Evolutionary conservation across 2,797 vertebrate genomes (phyloP).

Genomic region (Melanotaenia pygmaea): DNA sequence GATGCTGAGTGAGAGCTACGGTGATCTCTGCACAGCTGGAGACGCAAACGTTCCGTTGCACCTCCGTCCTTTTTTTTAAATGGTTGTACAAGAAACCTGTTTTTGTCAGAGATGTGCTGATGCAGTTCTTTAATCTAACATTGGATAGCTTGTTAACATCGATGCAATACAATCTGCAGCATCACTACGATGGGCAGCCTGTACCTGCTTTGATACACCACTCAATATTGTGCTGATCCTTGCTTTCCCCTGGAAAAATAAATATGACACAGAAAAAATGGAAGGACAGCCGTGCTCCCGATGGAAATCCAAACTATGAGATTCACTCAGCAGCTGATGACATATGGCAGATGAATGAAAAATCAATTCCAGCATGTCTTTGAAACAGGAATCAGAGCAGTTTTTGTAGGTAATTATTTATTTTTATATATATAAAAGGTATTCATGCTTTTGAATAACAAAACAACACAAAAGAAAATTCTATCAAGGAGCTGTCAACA

Average conservation of each 20-base stretch:
- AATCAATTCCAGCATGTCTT: conserved; percentile 11
- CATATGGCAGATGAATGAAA: conserved; percentile 8
- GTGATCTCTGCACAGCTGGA: conserved; percentile 75
- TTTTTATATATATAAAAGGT: conserved; percentile 3
- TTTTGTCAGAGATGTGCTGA: conserved; percentile 39
- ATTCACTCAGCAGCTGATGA: conserved; percentile 12
- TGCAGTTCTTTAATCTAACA: conserved; percentile 15
- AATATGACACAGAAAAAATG: background rate
- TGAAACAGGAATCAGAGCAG: conserved; percentile 18
- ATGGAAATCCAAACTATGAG: conserved; percentile 21
- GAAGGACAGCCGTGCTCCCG: background rate
- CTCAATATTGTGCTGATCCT: conserved; percentile 4
- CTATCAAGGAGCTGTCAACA: background rate
- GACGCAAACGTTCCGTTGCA: conserved; percentile 38
- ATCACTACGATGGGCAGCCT: background rate
- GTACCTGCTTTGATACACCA: background rate
- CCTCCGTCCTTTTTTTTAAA: conserved; percentile 48
- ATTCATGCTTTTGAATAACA: background rate
- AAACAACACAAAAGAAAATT: background rate
- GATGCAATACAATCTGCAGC: conserved; percentile 4
- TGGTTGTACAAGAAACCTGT: conserved; percentile 38
- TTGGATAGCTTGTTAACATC: conserved; percentile 24
- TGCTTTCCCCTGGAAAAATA: background rate
- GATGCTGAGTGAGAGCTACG: conserved; percentile 64
- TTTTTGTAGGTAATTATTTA: conserved; percentile 1